Conservation (phyloP, 2,113 vertebrate genomes). For the Hymenochirus boettgeri region DNA sequence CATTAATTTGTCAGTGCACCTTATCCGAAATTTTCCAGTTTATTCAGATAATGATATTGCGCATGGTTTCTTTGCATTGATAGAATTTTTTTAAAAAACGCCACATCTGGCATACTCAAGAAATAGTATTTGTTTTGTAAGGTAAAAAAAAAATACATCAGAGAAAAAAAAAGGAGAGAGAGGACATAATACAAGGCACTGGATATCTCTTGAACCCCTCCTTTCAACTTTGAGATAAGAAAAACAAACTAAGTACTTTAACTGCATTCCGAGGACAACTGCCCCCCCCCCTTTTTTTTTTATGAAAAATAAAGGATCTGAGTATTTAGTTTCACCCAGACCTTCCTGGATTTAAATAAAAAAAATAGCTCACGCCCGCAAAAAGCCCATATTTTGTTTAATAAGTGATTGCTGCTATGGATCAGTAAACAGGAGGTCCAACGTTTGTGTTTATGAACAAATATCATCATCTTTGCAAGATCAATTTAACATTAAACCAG, state of each 20-base stretch:
- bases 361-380: slow-evolving; percentile 77
- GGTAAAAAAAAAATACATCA: slow-evolving; percentile 1
- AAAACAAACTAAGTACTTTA: slow-evolving; percentile 78
- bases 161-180: slow-evolving; percentile 35
- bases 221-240: slow-evolving; percentile 83
- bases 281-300: slow-evolving; percentile 68
- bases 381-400: slow-evolving; percentile 97
- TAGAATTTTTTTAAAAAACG: slow-evolving; percentile 56
- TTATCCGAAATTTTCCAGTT: neutral
- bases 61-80: neutral
- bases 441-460: slow-evolving; percentile 97
- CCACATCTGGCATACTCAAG: slow-evolving; percentile 55
- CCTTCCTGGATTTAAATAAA: slow-evolving; percentile 79
- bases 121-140: slow-evolving; percentile 80
- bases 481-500: slow-evolving; percentile 99
- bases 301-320: slow-evolving; percentile 53
- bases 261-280: slow-evolving; percentile 77
- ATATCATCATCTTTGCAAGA: slow-evolving; percentile 92
- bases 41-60: neutral
- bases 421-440: slow-evolving; percentile 89
- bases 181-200: slow-evolving; percentile 76
- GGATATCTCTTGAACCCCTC: slow-evolving; percentile 85
- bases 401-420: slow-evolving; percentile 94
- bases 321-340: slow-evolving; percentile 71
- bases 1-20: neutral